Evolutionary conservation across 2,113 vertebrate genomes (phyloP).

Genomic region (Calyptommatus sinebrachiatus): DNA sequence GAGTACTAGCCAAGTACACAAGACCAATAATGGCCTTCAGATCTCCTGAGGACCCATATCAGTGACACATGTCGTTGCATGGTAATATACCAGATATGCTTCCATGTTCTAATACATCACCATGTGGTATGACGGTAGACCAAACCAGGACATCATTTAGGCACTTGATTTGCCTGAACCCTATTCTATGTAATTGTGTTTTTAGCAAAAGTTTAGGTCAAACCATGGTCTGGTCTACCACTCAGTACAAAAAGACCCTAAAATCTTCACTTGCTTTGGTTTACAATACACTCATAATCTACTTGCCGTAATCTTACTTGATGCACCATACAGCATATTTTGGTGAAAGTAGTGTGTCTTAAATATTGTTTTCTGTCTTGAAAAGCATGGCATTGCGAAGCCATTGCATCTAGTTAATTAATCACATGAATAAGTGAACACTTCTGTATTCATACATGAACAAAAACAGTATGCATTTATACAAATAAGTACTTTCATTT

Average conservation of each 20-base stretch:
- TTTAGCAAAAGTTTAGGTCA: neutral
- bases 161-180: too few species aligned
- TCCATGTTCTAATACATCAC: too few species aligned
- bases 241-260: neutral
- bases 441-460: conserved; percentile 50
- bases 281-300: neutral
- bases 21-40: too few species aligned
- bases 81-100: too few species aligned
- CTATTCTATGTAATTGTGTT: too few species aligned
- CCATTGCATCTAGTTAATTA: neutral
- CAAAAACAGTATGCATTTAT: conserved; percentile 21
- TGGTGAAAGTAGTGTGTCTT: neutral
- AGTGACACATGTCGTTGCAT: too few species aligned
- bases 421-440: conserved; percentile 42
- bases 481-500: conserved; percentile 37
- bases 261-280: neutral
- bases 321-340: neutral
- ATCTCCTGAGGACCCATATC: too few species aligned
- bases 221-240: neutral
- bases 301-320: neutral
- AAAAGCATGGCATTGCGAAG: neutral
- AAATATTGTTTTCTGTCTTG: neutral
- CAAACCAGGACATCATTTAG: too few species aligned
- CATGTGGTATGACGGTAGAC: too few species aligned
- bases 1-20: too few species aligned